Evolutionary conservation across 2,113 vertebrate genomes (phyloP).

Genomic region (Pelecanus crispus): DNA sequence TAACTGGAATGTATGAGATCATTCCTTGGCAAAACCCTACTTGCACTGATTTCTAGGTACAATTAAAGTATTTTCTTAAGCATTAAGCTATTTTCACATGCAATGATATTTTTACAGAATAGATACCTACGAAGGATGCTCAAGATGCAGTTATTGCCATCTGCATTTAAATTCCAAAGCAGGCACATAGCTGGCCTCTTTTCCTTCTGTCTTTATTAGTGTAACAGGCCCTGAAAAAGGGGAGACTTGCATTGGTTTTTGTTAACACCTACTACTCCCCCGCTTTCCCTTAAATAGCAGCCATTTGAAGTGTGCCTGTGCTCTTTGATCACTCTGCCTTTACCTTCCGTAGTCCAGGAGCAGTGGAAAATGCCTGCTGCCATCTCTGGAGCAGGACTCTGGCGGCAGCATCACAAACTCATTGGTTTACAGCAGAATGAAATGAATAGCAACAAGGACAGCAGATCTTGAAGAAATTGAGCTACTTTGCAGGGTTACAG

Average conservation of each 20-base stretch:
- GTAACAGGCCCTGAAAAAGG: neutral
- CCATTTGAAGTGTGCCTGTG: neutral
- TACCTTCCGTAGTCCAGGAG: neutral
- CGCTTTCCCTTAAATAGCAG: neutral
- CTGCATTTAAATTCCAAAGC: neutral
- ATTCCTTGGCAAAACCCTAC: neutral
- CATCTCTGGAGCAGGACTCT: neutral
- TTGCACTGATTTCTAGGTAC: neutral
- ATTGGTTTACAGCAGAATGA: neutral
- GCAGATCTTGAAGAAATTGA: neutral
- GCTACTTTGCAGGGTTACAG: neutral
- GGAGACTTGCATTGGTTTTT: neutral
- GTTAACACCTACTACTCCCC: neutral
- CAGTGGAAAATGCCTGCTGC: neutral
- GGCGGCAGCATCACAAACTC: neutral
- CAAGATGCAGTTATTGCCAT: neutral
- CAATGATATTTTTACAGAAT: neutral
- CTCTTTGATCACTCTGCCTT: neutral
- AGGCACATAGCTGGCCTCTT: neutral
- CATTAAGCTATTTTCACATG: neutral
- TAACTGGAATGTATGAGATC: neutral
- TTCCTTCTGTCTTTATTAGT: neutral
- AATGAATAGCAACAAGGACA: neutral
- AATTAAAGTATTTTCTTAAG: neutral
- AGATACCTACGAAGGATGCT: neutral